Conservation (phyloP, 2,888 invertebrate species). For the Ochropleura leucogaster region DNA sequence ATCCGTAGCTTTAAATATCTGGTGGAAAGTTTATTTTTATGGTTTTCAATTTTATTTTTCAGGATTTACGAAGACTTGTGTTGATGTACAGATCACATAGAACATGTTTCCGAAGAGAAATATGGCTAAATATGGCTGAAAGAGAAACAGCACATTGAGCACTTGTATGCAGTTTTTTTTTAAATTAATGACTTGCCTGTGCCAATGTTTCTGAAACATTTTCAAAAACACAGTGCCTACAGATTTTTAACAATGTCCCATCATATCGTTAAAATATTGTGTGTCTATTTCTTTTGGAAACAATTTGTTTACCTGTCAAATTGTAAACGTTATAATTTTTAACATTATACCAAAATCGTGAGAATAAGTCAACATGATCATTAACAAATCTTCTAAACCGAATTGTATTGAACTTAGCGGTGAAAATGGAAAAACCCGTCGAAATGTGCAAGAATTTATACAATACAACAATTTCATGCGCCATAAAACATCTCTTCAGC, state of each 20-base stretch:
- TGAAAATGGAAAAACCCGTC: conserved; percentile 88
- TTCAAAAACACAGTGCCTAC: no score
- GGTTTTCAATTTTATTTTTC: background rate
- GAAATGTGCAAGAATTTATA: conserved; percentile 78
- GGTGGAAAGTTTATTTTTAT: conserved; percentile 39
- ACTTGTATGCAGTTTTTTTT: no score
- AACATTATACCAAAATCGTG: conserved; percentile 69
- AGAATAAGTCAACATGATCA: conserved; percentile 80
- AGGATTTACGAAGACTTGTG: background rate
- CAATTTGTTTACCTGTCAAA: conserved; percentile 20
- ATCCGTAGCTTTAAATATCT: conserved; percentile 60
- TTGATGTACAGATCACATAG: background rate
- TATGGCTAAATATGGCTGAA: no score
- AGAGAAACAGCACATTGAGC: background rate
- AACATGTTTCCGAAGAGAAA: no score
- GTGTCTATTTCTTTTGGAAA: background rate
- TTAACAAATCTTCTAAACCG: conserved; percentile 81
- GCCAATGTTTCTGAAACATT: no score
- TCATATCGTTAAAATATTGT: background rate
- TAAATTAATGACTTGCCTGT: no score
- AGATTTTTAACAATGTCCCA: no score
- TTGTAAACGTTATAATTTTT: conserved; percentile 44
- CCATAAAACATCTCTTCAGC: conserved; percentile 86
- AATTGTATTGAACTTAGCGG: conserved; percentile 82
- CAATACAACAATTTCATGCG: conserved; percentile 89